Evolutionary conservation across 37 sponge, comb jelly and placozoan genomes (phyloP), one percentile per base, ranked within the genome.

Genomic region (Amphimedon queenslandica): DNA sequence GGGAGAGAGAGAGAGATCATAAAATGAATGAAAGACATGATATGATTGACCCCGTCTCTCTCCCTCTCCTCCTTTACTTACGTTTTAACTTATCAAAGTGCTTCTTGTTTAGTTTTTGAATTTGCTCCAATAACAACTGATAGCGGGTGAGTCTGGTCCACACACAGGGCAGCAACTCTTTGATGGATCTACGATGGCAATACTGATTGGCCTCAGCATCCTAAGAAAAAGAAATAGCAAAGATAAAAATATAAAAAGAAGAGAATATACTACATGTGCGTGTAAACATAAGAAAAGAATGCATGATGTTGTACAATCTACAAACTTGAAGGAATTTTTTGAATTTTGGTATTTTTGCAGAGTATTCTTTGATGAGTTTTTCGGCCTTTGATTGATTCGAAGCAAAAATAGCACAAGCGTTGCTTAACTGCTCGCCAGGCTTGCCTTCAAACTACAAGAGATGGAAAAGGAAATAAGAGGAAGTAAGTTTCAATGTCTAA

Each of bases 81-180:
- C 85, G 76, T 18, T 73, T 69, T 23, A 82, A 70, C 13, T 88
- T 66, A 3, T 69, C 78, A 66, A 43, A 47, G 42, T 83, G 47
- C 41, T 80, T 70, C 56, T 72, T 80, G 78, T 80, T 84, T 16
- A 80, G 41, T 10, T 73, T 71, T 10, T 69, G 4, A 11, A 90
- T 81, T 11, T 76, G 70, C 31, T 90, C 74, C 1, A 85, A 64
- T 32, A 90, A 81, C 0, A 90, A 69, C 56, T 72, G 66, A 65
- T 84, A 90, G 27, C 74, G 77, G 29, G 87, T 90, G 28, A 85
- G 86, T n/a, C 91, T 55, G 21, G 67, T 53, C 91, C 87, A 85
- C 23, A 82, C 79, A 42, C 72, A 85, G 64, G 87, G 87, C 36
- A 79, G 81, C 27, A 90, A 78, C 25, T 85, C 91, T 0, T 63